Conservation (phyloP, 2,888 invertebrate genomes). For the Polia nebulosa region DNA sequence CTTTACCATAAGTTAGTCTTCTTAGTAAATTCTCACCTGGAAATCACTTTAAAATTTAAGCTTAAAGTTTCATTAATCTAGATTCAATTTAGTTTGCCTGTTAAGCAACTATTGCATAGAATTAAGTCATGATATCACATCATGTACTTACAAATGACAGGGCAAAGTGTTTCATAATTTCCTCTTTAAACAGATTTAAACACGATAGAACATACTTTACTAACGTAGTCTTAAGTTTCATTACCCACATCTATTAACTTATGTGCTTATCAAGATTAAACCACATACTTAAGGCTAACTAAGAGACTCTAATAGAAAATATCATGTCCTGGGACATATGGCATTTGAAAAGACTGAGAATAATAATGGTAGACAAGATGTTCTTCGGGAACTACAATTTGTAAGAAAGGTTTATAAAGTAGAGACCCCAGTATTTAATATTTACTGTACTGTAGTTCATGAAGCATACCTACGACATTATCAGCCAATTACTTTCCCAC, state of each 20-base stretch:
- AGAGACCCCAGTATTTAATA: background rate
- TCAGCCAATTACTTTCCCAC: too few relatives aligned
- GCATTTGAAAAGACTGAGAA: background rate
- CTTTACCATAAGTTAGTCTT: background rate
- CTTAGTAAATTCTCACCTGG: background rate
- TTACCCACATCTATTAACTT: constrained; percentile 19
- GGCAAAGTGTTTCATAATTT: constrained; percentile 30
- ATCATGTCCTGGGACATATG: constrained; percentile 10
- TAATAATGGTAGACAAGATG: background rate
- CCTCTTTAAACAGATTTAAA: constrained; percentile 26
- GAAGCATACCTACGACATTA: too few relatives aligned
- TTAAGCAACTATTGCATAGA: background rate
- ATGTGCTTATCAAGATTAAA: constrained; percentile 31
- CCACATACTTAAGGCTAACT: constrained; percentile 13
- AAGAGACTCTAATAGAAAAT: constrained; percentile 29
- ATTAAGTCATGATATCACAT: background rate
- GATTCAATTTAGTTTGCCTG: background rate
- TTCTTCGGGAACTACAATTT: background rate
- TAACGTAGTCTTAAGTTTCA: constrained; percentile 12
- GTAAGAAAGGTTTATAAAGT: background rate
- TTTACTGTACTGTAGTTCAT: too few relatives aligned
- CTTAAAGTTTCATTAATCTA: background rate
- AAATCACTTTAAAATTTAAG: background rate
- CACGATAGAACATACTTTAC: constrained; percentile 16
- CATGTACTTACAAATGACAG: background rate